These are phyloP conservation scores for Malurus melanocephalus DNA, from an alignment of 2,113 vertebrate species.

Conservation along the genomic window DNA sequence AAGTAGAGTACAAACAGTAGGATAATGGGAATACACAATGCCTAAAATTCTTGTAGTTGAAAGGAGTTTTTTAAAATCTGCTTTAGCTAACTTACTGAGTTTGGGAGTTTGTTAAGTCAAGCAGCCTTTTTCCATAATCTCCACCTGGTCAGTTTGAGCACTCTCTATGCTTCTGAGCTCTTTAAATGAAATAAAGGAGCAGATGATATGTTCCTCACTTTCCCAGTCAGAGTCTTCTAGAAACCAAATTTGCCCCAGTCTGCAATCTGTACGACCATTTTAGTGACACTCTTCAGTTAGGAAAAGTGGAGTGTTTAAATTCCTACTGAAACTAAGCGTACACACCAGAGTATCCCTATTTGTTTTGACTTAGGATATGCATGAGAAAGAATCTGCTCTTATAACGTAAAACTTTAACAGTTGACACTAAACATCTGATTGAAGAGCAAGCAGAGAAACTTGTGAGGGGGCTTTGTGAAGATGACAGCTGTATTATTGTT, in stretches of 20 bases:
- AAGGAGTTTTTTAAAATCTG: not conserved
- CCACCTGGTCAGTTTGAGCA: not conserved
- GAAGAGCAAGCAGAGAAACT: not conserved
- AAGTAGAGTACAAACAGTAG: not conserved
- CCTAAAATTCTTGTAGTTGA: not conserved
- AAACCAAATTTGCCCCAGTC: accelerated
- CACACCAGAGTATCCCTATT: too few species aligned
- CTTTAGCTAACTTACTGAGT: not conserved
- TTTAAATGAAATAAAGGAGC: not conserved
- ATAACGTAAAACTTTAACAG: not conserved
- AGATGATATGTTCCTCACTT: not conserved
- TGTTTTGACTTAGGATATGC: not conserved
- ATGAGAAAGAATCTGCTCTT: not conserved
- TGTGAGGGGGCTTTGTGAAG: not conserved
- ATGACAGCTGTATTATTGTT: not conserved
- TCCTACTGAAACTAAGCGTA: too few species aligned
- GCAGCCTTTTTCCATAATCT: not conserved
- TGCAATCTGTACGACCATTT: not conserved
- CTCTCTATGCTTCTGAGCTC: not conserved
- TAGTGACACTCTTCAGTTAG: not conserved
- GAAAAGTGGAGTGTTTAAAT: not conserved
- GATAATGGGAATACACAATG: not conserved
- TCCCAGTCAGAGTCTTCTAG: not conserved
- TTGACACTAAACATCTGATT: not conserved
- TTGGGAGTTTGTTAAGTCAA: not conserved